Percentiles rank a stretch among this genome's conserved stretches.
Conservation (phyloP, 1,140 invertebrate genomes). For the Stegodyphus mimosarum region DNA sequence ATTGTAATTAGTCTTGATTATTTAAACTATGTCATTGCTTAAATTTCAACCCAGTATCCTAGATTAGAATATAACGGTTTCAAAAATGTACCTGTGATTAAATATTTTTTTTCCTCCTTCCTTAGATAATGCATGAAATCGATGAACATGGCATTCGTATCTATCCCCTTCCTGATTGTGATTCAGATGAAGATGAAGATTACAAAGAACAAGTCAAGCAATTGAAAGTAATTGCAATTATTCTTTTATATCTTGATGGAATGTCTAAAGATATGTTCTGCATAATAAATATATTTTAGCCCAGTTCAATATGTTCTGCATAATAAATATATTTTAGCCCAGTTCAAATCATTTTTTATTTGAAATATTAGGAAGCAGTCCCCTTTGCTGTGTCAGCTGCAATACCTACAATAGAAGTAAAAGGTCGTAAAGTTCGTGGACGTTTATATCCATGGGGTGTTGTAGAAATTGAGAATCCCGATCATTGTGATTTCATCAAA, state of each 20-base stretch:
- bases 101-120: not conserved
- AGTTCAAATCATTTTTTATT: not conserved
- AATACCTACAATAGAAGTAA: slow-evolving; percentile 66
- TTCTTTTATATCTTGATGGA: not conserved
- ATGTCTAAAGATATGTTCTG: no score
- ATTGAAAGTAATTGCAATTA: slow-evolving; percentile 55
- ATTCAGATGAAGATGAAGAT: slow-evolving; percentile 69
- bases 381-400: slow-evolving; percentile 69
- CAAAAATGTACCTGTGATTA: no score
- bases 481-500: slow-evolving; percentile 77
- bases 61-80: no score
- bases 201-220: slow-evolving; percentile 67
- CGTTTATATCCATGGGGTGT: slow-evolving; percentile 76
- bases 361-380: slow-evolving; percentile 62
- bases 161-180: slow-evolving; percentile 74
- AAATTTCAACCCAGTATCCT: no score
- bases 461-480: slow-evolving; percentile 77
- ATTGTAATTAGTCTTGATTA: no score
- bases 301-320: no score
- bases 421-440: slow-evolving; percentile 69
- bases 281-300: no score
- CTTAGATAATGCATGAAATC: slow-evolving; percentile 67
- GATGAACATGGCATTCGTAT: slow-evolving; percentile 73
- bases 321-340: no score
- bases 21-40: no score